Conservation (phyloP, 2,113 vertebrate genomes). For the Pitta sordida region DNA sequence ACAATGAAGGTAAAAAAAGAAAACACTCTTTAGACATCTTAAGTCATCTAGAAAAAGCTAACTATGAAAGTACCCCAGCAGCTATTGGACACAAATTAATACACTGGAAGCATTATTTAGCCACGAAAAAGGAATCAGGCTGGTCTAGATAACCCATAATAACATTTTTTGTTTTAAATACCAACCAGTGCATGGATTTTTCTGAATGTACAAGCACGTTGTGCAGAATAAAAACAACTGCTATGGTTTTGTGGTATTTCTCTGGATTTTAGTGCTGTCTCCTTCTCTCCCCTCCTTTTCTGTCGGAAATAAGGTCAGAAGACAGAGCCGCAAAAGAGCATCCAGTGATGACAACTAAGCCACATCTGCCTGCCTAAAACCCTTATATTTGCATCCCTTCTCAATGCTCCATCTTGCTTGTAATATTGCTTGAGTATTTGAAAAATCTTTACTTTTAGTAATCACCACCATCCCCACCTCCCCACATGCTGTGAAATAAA, state of each 20-base stretch:
- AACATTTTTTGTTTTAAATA: not conserved
- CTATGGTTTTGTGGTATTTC: not conserved
- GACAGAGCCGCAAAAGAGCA: not conserved
- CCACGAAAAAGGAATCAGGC: not conserved
- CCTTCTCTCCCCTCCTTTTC: not conserved
- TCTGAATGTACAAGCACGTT: not conserved
- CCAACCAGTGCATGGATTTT: not conserved
- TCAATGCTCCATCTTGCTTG: not conserved
- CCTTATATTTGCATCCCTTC: not conserved
- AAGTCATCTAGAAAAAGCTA: not conserved
- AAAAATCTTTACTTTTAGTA: not conserved
- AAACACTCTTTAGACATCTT: not conserved
- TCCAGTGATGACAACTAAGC: not conserved
- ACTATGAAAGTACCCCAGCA: not conserved
- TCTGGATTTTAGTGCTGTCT: not conserved
- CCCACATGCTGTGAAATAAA: not conserved
- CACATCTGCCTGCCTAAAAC: not conserved
- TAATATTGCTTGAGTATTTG: not conserved
- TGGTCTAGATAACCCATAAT: not conserved
- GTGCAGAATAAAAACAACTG: not conserved
- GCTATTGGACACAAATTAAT: not conserved
- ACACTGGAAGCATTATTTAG: not conserved
- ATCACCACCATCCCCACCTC: not conserved
- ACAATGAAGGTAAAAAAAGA: not conserved
- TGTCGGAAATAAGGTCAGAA: not conserved